These are phyloP conservation scores for Paragorgia papillata DNA, from an alignment of 92 coral and sea anemone genomes.

Conservation along the genomic window DNA sequence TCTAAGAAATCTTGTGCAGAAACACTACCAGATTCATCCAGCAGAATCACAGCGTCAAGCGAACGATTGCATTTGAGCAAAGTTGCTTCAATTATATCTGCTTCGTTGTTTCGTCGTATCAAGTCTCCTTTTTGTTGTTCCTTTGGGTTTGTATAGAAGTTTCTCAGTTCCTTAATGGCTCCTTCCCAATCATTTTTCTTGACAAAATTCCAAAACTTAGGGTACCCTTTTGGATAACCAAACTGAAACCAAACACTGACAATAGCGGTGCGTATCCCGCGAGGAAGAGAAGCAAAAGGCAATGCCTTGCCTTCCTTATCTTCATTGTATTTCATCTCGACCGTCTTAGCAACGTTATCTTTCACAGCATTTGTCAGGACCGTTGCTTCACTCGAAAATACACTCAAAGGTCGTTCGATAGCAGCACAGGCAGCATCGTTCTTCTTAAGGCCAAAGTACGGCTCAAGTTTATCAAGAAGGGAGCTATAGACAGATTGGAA, in stretches of 20 bases:
- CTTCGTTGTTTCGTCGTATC: slow-evolving; percentile 49
- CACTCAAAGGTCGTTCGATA: slow-evolving; percentile 34
- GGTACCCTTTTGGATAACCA: slow-evolving; percentile 34
- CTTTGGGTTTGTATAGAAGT: slow-evolving; percentile 33
- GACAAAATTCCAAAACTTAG: slow-evolving; percentile 46
- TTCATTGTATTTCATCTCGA: slow-evolving; percentile 26
- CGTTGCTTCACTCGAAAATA: slow-evolving; percentile 12
- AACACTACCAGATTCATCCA: slow-evolving; percentile 74
- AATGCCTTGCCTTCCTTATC: slow-evolving; percentile 27
- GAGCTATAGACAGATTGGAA: slow-evolving; percentile 7
- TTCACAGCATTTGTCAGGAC: slow-evolving; percentile 26
- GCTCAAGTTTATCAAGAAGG: slow-evolving; percentile 41
- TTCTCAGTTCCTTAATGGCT: slow-evolving; percentile 46
- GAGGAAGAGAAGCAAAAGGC: slow-evolving; percentile 42
- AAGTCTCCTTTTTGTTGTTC: slow-evolving; percentile 22
- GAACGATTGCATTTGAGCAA: slow-evolving; percentile 53
- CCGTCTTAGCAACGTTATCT: background rate
- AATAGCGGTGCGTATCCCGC: slow-evolving; percentile 51
- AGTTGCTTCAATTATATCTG: slow-evolving; percentile 50
- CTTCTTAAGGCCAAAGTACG: slow-evolving; percentile 46
- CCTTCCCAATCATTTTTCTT: slow-evolving; percentile 42
- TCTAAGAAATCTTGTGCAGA: slow-evolving; percentile 42
- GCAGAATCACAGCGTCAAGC: slow-evolving; percentile 60
- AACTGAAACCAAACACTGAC: slow-evolving; percentile 55
- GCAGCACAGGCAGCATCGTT: slow-evolving; percentile 49